Evolutionary conservation across 1,140 invertebrate genomes (phyloP).

Genomic region (Drosophila nigromelanica): DNA sequence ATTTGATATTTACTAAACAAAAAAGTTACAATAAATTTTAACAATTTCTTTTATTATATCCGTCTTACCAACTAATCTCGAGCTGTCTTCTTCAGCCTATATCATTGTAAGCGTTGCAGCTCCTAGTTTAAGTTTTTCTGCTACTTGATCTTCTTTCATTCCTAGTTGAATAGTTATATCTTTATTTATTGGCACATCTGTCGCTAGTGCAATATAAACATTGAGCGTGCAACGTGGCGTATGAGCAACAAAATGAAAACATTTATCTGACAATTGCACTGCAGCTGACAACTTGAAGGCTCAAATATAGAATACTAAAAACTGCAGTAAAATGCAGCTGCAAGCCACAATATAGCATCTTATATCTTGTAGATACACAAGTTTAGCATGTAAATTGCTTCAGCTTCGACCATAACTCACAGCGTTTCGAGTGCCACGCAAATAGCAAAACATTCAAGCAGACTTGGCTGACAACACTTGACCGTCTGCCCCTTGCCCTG

Average conservation of each 20-base stretch:
- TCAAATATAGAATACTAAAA: slow-evolving; percentile 4
- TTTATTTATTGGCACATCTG: slow-evolving; percentile 31
- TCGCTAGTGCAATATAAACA: slow-evolving; percentile 23
- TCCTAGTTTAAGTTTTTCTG: neutral
- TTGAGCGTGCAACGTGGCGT: slow-evolving; percentile 48
- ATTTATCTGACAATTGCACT: slow-evolving; percentile 21
- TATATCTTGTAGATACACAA: slow-evolving; percentile 5
- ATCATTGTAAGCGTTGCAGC: neutral
- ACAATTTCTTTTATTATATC: too few relatives aligned
- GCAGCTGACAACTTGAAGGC: slow-evolving; percentile 36
- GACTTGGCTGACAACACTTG: slow-evolving; percentile 48
- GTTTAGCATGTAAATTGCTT: slow-evolving; percentile 37
- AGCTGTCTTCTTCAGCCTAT: too few relatives aligned
- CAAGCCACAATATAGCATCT: slow-evolving; percentile 4
- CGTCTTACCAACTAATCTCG: too few relatives aligned
- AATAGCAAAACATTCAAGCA: slow-evolving; percentile 42
- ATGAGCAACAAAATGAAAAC: slow-evolving; percentile 57
- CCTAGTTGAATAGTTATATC: neutral
- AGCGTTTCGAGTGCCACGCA: slow-evolving; percentile 40
- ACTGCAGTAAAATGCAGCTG: neutral
- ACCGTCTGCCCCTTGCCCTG: slow-evolving; percentile 16
- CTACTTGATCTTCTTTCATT: neutral
- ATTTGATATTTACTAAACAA: too few relatives aligned
- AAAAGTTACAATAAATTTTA: too few relatives aligned
- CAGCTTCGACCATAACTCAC: slow-evolving; percentile 36